A percentile compares a stretch with the other conserved stretches of the same genome.
phyloP scores from a whole-genome alignment of 2,113 vertebrate genomes.

The Cheilinus undulatus region DNA sequence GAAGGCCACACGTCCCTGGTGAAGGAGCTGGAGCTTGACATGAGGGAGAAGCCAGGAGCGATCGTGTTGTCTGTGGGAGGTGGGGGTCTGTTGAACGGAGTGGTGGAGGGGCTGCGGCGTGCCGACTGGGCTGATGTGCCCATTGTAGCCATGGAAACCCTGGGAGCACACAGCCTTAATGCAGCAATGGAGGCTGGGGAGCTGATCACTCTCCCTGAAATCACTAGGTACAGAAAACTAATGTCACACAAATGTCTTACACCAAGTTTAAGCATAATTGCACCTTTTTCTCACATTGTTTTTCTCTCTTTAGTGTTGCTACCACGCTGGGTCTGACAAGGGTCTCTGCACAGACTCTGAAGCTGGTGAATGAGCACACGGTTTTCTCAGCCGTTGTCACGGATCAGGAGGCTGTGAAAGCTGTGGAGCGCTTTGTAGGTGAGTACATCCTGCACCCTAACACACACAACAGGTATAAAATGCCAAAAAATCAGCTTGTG shows the following conservation, averaged over 20 bases:
- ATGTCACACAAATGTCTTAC: background rate
- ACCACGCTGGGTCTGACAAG: slow-evolving; percentile 88
- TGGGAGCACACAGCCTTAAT: slow-evolving; percentile 89
- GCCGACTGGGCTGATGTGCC: slow-evolving; percentile 90
- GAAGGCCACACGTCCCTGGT: slow-evolving; percentile 90
- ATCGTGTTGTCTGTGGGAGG: slow-evolving; percentile 91
- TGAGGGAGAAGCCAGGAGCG: slow-evolving; percentile 86
- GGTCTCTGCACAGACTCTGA: slow-evolving; percentile 85
- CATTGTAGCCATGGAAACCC: slow-evolving; percentile 90
- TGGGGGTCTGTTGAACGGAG: slow-evolving; percentile 89
- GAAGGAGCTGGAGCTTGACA: slow-evolving; percentile 84
- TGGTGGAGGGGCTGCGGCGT: slow-evolving; percentile 86
- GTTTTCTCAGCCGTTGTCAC: slow-evolving; percentile 89
- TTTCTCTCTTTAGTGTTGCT: slow-evolving; percentile 83
- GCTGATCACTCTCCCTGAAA: slow-evolving; percentile 87
- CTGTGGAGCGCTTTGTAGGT: slow-evolving; percentile 90
- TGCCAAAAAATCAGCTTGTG: too few species aligned
- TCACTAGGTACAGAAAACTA: slow-evolving; percentile 88
- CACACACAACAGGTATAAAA: background rate
- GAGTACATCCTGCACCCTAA: slow-evolving; percentile 58
- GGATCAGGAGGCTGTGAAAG: slow-evolving; percentile 87
- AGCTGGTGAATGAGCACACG: slow-evolving; percentile 80
- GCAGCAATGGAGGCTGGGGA: slow-evolving; percentile 84
- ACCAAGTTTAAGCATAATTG: background rate
- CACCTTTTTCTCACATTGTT: background rate